Conservation (phyloP, 2,888 invertebrate species). For the Cephus runcator region DNA sequence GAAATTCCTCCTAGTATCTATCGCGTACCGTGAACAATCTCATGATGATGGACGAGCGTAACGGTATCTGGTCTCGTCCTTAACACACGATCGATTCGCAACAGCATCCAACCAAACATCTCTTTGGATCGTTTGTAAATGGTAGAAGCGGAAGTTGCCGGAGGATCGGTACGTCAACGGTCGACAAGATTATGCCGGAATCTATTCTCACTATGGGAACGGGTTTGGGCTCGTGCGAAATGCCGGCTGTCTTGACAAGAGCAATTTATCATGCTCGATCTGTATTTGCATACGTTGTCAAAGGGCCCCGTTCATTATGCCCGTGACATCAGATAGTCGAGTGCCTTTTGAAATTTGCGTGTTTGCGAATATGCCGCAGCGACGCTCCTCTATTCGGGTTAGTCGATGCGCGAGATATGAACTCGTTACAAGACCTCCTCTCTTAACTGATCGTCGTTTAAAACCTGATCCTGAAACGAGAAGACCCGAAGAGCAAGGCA, state of each 20-base stretch:
- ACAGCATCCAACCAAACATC: not conserved
- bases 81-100: not conserved
- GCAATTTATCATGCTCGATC: constrained; percentile 66
- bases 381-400: constrained; percentile 43
- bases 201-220: constrained; percentile 50
- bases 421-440: constrained; percentile 25
- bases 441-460: constrained; percentile 31
- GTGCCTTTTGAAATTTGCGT: constrained; percentile 65
- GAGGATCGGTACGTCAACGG: constrained; percentile 35
- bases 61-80: not conserved
- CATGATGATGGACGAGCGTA: not conserved
- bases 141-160: not conserved
- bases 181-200: constrained; percentile 54
- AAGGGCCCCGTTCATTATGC: constrained; percentile 58
- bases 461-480: constrained; percentile 8
- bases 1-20: not conserved
- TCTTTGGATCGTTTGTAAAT: not conserved
- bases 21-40: not conserved
- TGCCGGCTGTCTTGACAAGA: constrained; percentile 64
- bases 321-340: constrained; percentile 63
- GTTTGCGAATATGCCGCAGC: constrained; percentile 60
- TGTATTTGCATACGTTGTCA: constrained; percentile 65
- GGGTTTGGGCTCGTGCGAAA: constrained; percentile 63
- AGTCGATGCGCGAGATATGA: constrained; percentile 57
- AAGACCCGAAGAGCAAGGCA: constrained; percentile 27